A percentile compares a stretch with the other conserved stretches of the same genome.
These are phyloP conservation scores for Triplophysa bombifrons DNA, from an alignment of 2,797 vertebrate species.

Conservation along the genomic window DNA sequence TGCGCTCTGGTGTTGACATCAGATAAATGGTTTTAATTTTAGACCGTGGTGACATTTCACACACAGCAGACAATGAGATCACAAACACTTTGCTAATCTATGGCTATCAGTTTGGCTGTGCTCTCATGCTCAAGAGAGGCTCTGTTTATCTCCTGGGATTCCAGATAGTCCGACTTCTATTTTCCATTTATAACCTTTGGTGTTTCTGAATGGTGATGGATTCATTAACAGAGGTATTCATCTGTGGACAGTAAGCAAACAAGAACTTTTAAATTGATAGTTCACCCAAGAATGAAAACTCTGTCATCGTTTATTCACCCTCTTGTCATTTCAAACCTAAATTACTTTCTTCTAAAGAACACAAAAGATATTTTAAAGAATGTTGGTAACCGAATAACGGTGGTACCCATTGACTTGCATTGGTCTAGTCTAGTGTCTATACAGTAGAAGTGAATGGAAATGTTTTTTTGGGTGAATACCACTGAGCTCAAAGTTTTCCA, in stretches of 20 bases:
- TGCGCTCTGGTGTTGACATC: slow-evolving; percentile 31
- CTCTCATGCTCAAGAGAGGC: slow-evolving; percentile 51
- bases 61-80: slow-evolving; percentile 54
- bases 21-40: slow-evolving; percentile 62
- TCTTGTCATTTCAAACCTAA: too few relatives aligned
- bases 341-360: too few relatives aligned
- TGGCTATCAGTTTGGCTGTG: slow-evolving; percentile 53
- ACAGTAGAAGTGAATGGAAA: too few relatives aligned
- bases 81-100: slow-evolving; percentile 65
- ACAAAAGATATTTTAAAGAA: too few relatives aligned
- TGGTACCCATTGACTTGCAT: too few relatives aligned
- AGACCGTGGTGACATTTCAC: slow-evolving; percentile 54
- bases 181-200: slow-evolving; percentile 6
- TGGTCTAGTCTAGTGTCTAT: too few relatives aligned
- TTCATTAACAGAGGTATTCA: neutral
- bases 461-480: too few relatives aligned
- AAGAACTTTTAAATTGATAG: neutral
- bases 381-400: too few relatives aligned
- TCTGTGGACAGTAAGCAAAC: neutral
- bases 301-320: too few relatives aligned
- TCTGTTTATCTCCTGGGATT: slow-evolving; percentile 66
- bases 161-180: slow-evolving; percentile 49
- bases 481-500: neutral
- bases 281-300: too few relatives aligned
- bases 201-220: neutral